Base-by-base conservation (phyloP, 2,113 vertebrate species). In the Asarcornis scutulata region DNA sequence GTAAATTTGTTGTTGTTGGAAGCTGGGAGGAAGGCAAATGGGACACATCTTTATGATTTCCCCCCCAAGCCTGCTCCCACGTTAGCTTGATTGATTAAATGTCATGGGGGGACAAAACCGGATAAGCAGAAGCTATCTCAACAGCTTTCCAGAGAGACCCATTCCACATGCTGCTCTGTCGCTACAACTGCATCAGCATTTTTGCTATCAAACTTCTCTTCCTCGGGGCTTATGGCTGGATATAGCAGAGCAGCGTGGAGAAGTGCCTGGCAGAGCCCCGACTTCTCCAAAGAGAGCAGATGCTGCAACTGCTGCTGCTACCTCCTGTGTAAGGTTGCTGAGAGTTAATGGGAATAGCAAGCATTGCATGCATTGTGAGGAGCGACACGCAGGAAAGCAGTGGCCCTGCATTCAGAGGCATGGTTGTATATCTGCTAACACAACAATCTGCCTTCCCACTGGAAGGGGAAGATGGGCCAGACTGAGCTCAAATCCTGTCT, bases 1-100 rank as follows among this genome's bases (percentile, higher is more conserved):
- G 84, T 59, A 87, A 60, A 83, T 48, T 82, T 86, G 82, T 50
- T 96, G 82, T 78, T 83, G 63, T 80, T 95, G 89, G 74, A 42
- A 89, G 71, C 76, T 36, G 6, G 32, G 84, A 67, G 29, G 74
- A 83, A 79, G 75, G 80, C 87, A 89, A 93, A 91, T 79, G 78
- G 83, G 88, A 76, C 1, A 17, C 52, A n/a, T 91, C 62, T 75
- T 90, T 71, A 93, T 92, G 71, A 42, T 8, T 5, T 7, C 23
- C 32, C 62, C 22, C 13, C 63, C 52, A 66, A 29, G 48, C 67
- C 69, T 60, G 55, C 73, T 92, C 83, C 34, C 46, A 62, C 3
- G 59, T 67, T 36, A 12, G 10, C 36, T 55, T 91, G 89, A 85
- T 77, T 75, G 63, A 91, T 95, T 88, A 59, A 76, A 85, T 83